Conservation (phyloP, 2,113 vertebrate species). For the Pyxicephalus adspersus region DNA sequence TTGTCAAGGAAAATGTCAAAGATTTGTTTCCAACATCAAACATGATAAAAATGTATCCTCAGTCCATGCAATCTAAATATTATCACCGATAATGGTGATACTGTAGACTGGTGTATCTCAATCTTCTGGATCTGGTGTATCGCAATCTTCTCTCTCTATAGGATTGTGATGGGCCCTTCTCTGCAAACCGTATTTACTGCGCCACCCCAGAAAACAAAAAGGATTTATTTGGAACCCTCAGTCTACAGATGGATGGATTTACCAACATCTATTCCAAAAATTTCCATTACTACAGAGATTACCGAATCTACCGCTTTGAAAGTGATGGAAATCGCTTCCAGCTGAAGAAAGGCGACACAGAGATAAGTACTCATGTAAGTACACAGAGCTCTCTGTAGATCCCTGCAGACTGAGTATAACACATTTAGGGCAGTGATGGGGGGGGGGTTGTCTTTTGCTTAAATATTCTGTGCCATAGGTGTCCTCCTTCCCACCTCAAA, state of each 20-base stretch:
- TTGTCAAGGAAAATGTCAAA: too few relatives aligned
- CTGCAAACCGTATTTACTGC: slow-evolving; percentile 74
- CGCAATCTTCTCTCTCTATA: slow-evolving; percentile 36
- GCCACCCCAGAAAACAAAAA: slow-evolving; percentile 71
- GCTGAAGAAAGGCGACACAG: slow-evolving; percentile 76
- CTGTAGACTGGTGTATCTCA: too few relatives aligned
- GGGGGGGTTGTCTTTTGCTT: neutral
- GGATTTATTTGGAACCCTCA: slow-evolving; percentile 74
- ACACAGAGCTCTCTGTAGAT: too few relatives aligned
- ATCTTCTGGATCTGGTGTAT: too few relatives aligned
- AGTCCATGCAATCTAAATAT: too few relatives aligned
- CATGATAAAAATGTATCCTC: too few relatives aligned
- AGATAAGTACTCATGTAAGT: slow-evolving; percentile 83
- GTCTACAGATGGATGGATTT: slow-evolving; percentile 79
- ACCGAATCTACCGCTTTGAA: slow-evolving; percentile 71
- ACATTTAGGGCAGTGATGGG: too few relatives aligned
- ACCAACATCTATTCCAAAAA: slow-evolving; percentile 66
- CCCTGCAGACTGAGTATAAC: too few relatives aligned
- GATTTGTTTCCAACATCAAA: too few relatives aligned
- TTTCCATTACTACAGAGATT: slow-evolving; percentile 79
- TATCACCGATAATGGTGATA: too few relatives aligned
- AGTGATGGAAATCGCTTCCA: slow-evolving; percentile 67
- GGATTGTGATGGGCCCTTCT: slow-evolving; percentile 71
- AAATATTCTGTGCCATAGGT: neutral
- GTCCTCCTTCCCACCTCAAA: too few relatives aligned